Base-by-base conservation (phyloP, 2,888 invertebrate species). In the Amphipoea lucens region DNA sequence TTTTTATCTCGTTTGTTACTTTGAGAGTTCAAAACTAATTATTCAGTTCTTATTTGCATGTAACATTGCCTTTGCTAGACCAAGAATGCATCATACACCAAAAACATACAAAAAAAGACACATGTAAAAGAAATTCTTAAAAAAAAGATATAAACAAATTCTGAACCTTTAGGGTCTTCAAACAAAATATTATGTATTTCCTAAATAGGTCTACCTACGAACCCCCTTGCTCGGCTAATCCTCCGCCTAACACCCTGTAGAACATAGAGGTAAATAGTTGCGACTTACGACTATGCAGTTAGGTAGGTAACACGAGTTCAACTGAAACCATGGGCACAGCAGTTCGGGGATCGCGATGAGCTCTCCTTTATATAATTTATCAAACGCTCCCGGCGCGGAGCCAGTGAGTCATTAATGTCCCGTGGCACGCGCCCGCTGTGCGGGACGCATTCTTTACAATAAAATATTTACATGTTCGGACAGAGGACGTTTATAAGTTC, bases 401-500 rank as follows among this genome's bases (percentile, higher is more conserved):
- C 17, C 40, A 45, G 40, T 14, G 17, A 17, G 60, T 62, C 29
- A 76, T 62, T 48, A 66, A 36, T n/a, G 66, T 57, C 23, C 48
- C 36, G n/a, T 17, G n/a, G 23, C 51, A 40, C 65, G 51, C 23
- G 51, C 20, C 45, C 29, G 68, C 23, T 62, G 40, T n/a, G 57
- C 40, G 70, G 42, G 67, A 82, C 76, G 29, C 23, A 36, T 78
- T 80, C 73, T 65, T 75, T 62, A 84, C 65, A 68, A 62, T 72
- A 69, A 69, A 69, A 70, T 76, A 71, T 48, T 63, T 51, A 68
- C 67, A 48, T 51, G 63, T 51, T 76, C 65, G 20, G 48, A 42
- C 42, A 40, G 73, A 67, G 67, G 36, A 84, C 66, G 66, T 85
- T 85, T 76, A 80, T 84, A 84, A 51, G 23, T 40, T 40, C 40